Evolutionary conservation across 2,888 invertebrate species (phyloP).

Genomic region (Ryuthela nishihirai): DNA sequence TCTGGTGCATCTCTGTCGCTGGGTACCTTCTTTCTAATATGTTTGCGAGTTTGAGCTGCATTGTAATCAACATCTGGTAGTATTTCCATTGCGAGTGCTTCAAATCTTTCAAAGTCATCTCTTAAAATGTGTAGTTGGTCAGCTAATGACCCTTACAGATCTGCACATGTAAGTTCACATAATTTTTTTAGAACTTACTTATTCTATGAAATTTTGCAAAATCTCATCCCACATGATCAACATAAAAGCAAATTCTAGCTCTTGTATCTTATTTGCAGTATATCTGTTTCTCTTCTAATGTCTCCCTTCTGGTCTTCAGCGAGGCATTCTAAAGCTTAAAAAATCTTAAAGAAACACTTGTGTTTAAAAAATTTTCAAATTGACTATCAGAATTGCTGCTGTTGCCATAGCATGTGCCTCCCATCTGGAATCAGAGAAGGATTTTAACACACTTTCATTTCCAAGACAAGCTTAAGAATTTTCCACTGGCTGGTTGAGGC

Average conservation of each 20-base stretch:
- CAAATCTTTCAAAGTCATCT: constrained; percentile 2
- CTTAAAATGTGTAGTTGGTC: neutral
- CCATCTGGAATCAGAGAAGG: neutral
- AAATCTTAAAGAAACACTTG: neutral
- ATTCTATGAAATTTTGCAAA: too few relatives aligned
- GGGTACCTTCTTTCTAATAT: neutral
- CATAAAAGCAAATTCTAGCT: too few relatives aligned
- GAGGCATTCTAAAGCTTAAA: neutral
- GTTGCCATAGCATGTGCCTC: too few relatives aligned
- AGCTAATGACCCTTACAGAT: neutral
- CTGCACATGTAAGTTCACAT: neutral
- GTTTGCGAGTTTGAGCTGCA: neutral
- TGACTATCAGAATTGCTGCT: neutral
- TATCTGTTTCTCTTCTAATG: too few relatives aligned
- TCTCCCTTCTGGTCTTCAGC: constrained; percentile 1
- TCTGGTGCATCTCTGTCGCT: neutral
- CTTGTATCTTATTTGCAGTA: too few relatives aligned
- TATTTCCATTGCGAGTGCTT: neutral
- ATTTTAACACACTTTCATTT: constrained; percentile 1
- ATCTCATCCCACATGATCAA: too few relatives aligned
- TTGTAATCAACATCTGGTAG: constrained; percentile 3
- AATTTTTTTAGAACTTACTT: too few relatives aligned
- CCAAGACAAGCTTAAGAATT: neutral
- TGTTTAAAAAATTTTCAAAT: too few relatives aligned
- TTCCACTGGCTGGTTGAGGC: neutral